Evolutionary conservation across 1,140 invertebrate species (phyloP), one percentile per base, ranked within the genome.

Genomic region (Drosophila mauritiana): DNA sequence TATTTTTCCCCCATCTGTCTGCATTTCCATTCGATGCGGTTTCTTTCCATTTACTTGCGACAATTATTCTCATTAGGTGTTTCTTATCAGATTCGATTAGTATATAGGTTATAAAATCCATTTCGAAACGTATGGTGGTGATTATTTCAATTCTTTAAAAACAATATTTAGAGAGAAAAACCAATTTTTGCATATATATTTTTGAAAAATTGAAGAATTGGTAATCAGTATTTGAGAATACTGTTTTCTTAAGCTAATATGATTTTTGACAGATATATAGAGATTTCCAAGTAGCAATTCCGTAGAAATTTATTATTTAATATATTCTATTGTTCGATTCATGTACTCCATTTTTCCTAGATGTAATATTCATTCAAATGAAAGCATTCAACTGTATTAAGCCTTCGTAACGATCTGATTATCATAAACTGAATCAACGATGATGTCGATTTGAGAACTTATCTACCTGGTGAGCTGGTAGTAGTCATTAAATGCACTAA

Each of bases 401-500:
- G 20, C 10, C n/a, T 27, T 12, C 13, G 64, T 22, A 67, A 67
- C 61, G 61, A 69, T 45, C 49, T 69, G 64, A 46, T 70, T 70
- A 70, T 36, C 67, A 48, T 69, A 65, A 37, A 37, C 20, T 4
- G 37, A 68, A 53, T 46, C 34, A 15, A 20, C 15, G 4, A 55
- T 39, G 12, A 13, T 12, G 27, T 11, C 31, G 34, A 40, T 12
- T 40, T 49, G 34, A 17, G 34, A 39, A 39, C 27, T 27, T 15
- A 22, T n/a, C 42, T 10, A 12, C 5, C n/a, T 20, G 39, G 15
- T 20, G 17, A 5, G 42, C 42, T 48, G n/a, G 34, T 17, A 39
- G 31, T 52, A 49, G 64, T 49, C 53, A 49, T 72, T 70, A 57
- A 72, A 49, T 49, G 51, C 52, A 70, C 65, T 13, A 70, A 72